A percentile compares a stretch with the other conserved stretches of the same genome.
Conservation (phyloP, 2,888 invertebrate genomes). For the Sesamia inferens region DNA sequence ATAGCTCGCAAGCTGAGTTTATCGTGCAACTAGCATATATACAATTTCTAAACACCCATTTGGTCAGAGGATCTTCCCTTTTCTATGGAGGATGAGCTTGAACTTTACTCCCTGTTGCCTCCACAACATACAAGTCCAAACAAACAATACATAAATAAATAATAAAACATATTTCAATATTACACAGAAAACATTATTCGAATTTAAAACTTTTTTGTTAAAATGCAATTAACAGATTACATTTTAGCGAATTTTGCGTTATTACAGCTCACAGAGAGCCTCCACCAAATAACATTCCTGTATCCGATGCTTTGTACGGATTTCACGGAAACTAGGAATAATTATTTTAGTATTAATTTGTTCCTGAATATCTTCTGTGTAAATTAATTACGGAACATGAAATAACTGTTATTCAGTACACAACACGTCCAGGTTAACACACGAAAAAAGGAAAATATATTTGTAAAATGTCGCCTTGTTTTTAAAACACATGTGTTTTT, state of each 20-base stretch:
- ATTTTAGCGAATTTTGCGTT: constrained; percentile 9
- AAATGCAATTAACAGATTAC: constrained; percentile 7
- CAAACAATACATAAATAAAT: background rate
- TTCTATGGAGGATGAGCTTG: too few species aligned
- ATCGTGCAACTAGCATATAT: too few species aligned
- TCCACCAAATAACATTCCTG: constrained; percentile 6
- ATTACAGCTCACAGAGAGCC: background rate
- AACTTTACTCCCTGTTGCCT: too few species aligned
- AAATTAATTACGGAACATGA: background rate
- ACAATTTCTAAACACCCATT: too few species aligned
- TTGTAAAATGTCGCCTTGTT: background rate
- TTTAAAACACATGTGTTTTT: background rate
- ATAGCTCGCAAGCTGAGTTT: too few species aligned
- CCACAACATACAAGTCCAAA: background rate
- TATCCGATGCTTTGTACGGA: constrained; percentile 4
- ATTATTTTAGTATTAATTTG: background rate
- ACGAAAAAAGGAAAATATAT: background rate
- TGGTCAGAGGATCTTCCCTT: too few species aligned
- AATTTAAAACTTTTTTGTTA: constrained; percentile 25
- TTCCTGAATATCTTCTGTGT: background rate
- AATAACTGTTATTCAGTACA: background rate
- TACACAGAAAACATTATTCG: constrained; percentile 1
- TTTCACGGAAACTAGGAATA: constrained; percentile 11
- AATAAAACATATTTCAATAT: background rate
- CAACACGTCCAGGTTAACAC: background rate